phyloP scores from a whole-genome alignment of 1,140 invertebrate species.

The Centruroides vittatus region DNA sequence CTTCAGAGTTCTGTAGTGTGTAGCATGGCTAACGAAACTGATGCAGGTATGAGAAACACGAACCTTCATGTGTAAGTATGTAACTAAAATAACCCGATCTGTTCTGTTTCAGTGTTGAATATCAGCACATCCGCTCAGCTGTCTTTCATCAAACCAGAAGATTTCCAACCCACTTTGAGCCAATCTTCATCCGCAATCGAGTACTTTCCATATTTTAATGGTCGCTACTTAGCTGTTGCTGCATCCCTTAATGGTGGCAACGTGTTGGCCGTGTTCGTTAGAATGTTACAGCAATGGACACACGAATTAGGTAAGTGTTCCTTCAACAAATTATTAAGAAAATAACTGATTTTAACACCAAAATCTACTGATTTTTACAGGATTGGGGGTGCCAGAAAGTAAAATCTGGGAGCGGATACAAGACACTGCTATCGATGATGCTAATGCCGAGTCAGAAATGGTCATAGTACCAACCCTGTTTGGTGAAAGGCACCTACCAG shows the following conservation, averaged over 20 bases:
- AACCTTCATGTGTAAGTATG: not conserved
- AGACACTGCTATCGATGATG: constrained; percentile 36
- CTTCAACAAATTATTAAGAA: too few relatives aligned
- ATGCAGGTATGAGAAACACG: constrained; percentile 5
- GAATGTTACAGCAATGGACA: constrained; percentile 66
- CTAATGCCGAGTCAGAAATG: constrained; percentile 17
- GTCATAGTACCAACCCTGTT: constrained; percentile 45
- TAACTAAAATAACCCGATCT: not conserved
- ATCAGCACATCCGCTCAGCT: constrained; percentile 79
- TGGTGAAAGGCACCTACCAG: constrained; percentile 60
- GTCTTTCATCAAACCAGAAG: constrained; percentile 45
- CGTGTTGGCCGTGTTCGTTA: constrained; percentile 63
- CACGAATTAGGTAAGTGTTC: constrained; percentile 44
- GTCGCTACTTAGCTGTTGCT: constrained; percentile 59
- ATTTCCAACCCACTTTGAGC: constrained; percentile 11
- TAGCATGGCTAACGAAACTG: constrained; percentile 41
- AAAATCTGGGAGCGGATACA: constrained; percentile 59
- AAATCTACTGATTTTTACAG: constrained; percentile 29
- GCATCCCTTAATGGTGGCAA: constrained; percentile 81
- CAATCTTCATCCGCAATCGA: constrained; percentile 35
- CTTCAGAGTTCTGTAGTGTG: constrained; percentile 69
- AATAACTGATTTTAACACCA: too few relatives aligned
- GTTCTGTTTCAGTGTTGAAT: constrained; percentile 49
- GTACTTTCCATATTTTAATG: constrained; percentile 63
- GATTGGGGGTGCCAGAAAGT: constrained; percentile 26